Evolutionary conservation across 2,797 vertebrate species (phyloP).

Genomic region (Cryptoblepharus egeriae): DNA sequence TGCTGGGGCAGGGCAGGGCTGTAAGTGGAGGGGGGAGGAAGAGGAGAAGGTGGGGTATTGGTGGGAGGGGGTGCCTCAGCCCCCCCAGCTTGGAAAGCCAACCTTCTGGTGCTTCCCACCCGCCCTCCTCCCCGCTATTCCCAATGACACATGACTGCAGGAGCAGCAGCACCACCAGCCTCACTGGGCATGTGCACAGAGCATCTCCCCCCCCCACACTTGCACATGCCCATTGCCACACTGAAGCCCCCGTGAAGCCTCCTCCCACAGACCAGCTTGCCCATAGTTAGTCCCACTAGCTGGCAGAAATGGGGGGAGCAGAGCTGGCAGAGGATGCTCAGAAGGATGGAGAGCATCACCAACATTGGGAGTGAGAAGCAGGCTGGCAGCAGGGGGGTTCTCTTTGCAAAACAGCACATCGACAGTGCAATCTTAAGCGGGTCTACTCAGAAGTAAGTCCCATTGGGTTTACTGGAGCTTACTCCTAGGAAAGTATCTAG

Average conservation of each 20-base stretch:
- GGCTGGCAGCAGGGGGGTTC: no score
- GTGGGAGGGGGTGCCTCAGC: neutral
- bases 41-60: accelerated
- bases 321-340: no score
- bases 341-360: neutral
- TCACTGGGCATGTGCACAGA: neutral
- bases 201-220: neutral
- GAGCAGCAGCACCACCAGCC: neutral
- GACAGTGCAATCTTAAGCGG: no score
- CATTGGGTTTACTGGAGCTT: no score
- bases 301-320: no score
- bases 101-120: neutral
- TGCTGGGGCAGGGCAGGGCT: neutral
- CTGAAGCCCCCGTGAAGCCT: neutral
- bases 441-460: no score
- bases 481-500: no score
- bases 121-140: neutral
- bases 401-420: no score
- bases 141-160: neutral
- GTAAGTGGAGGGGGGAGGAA: neutral
- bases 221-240: neutral
- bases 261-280: accelerated
- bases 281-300: accelerated
- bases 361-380: no score
- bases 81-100: neutral